phyloP scores from a whole-genome alignment of 64 coral and sea anemone species.

The Pocillopora damicornis region DNA sequence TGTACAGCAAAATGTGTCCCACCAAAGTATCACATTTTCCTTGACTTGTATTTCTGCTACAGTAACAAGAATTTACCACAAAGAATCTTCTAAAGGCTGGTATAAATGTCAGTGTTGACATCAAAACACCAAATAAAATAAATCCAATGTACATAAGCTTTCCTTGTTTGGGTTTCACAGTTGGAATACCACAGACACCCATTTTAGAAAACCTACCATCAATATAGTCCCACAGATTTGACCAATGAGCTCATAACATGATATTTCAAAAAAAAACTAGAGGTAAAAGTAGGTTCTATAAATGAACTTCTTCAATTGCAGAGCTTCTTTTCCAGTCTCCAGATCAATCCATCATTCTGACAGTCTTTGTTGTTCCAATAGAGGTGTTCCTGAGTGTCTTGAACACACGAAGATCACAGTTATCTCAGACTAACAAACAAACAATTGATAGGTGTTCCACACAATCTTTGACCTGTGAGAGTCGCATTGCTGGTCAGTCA shows the following conservation, averaged over 20 bases:
- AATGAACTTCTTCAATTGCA: not conserved
- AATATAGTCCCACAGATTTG: not conserved
- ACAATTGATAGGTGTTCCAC: not conserved
- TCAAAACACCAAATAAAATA: constrained; percentile 54
- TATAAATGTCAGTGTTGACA: constrained; percentile 71
- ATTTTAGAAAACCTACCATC: not conserved
- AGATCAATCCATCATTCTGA: not conserved
- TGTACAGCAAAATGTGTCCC: constrained; percentile 80
- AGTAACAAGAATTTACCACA: constrained; percentile 63
- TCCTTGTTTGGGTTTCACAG: constrained; percentile 70
- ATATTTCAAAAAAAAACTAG: no score
- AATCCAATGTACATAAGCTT: constrained; percentile 74
- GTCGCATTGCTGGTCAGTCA: no score
- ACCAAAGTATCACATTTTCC: constrained; percentile 83
- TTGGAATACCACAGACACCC: constrained; percentile 28
- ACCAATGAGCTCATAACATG: not conserved
- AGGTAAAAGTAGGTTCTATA: not conserved
- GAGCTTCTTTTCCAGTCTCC: not conserved
- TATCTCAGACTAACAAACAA: not conserved
- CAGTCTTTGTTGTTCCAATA: not conserved
- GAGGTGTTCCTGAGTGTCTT: not conserved
- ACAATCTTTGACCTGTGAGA: not conserved
- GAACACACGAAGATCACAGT: not conserved
- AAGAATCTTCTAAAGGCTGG: constrained; percentile 67
- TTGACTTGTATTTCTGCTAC: constrained; percentile 69